Evolutionary conservation across 2,888 invertebrate genomes (phyloP), one percentile per base, ranked within the genome.

Genomic region (Drosophila conformis): DNA sequence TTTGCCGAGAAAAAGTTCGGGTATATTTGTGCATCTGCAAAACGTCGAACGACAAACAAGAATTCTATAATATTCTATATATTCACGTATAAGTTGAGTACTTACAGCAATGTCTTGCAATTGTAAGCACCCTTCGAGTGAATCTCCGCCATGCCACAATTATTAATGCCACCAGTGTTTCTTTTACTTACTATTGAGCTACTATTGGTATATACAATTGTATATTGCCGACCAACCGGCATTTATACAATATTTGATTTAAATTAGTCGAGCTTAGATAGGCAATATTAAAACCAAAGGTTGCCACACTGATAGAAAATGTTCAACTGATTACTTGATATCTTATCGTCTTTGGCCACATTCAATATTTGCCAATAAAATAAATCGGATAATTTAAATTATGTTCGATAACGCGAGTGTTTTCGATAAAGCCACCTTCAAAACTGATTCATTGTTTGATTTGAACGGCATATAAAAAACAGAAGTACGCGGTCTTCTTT

Each of bases 1-100:
- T 89, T 94, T 95, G 76, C 95, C 95, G 61, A 96, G 94, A 63
- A 96, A 94, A 11, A 94, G 92, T 36, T 95, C 95, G 0, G 96
- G 96, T 53, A 96, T 95, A 88, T 95, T 94, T 38, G 94, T 93
- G 87, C 96, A 96, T 40, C 85, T 84, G 65, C 0, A 66, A 70
- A 11, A 25, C 2, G 6, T 4, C 46, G 21, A 21, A 25, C 21
- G 25, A 11, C 42, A 42, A 13, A 42, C 2, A 5, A 11, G 25
- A 11, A n/a, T 36, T 31, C 31, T 31, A 31, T 31, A 31, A 31
- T 31, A 31, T 31, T 31, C 31, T 31, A 31, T 10, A 31, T 8
- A 31, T 31, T 31, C 2, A 36, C n/a, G 10, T 4, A 18, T 10
- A 15, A 15, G 10, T 27, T 25, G 10, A n/a, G 7, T 54, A 83